A percentile compares a stretch with the other conserved stretches of the same genome.
phyloP scores from a whole-genome alignment of 2,797 vertebrate species.

The Gymnodraco acuticeps region DNA sequence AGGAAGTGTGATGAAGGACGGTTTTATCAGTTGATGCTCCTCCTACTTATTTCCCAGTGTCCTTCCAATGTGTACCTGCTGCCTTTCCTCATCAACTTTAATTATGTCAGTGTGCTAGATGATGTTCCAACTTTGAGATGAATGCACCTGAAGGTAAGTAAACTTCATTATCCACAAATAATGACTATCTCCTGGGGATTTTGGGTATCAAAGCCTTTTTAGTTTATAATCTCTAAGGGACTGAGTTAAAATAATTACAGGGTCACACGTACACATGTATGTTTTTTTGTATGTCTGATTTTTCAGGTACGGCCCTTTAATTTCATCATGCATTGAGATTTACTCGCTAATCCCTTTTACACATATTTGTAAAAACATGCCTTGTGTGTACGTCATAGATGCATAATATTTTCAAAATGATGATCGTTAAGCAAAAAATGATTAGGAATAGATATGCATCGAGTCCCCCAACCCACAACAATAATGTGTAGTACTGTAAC shows the following conservation, averaged over 20 bases:
- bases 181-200: background rate
- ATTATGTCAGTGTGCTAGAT: background rate
- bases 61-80: background rate
- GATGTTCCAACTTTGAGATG: constrained; percentile 10
- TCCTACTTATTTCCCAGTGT: constrained; percentile 8
- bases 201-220: background rate
- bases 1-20: background rate
- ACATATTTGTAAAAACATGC: background rate
- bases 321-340: background rate
- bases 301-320: no score
- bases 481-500: no score
- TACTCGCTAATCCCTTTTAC: background rate
- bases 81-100: background rate
- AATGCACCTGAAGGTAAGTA: constrained; percentile 42
- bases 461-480: no score
- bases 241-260: background rate
- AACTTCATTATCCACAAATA: background rate
- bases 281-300: background rate
- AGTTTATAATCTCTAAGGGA: background rate
- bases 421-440: no score
- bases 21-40: constrained; percentile 10
- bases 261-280: background rate
- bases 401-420: no score
- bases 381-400: no score
- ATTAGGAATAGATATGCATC: no score